Conservation (phyloP, 2,113 vertebrate species). For the Lynx canadensis region DNA sequence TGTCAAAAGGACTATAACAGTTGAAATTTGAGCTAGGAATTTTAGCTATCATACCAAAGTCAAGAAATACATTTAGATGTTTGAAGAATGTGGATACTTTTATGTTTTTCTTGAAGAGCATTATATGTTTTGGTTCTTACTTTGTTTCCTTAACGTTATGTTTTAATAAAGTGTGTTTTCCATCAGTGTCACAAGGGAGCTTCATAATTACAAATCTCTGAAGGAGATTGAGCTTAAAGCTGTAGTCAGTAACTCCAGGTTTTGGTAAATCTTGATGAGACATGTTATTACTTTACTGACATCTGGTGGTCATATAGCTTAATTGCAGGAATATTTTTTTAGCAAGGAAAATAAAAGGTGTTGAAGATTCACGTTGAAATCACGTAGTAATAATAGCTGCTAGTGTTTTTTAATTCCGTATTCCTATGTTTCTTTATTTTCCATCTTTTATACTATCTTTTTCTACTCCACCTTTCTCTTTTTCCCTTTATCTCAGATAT, state of each 20-base stretch:
- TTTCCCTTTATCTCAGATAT: background rate
- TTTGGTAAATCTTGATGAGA: background rate
- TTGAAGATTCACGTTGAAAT: background rate
- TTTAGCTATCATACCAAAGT: background rate
- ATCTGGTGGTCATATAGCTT: slow-evolving; percentile 43
- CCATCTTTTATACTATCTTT: background rate
- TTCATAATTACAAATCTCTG: background rate
- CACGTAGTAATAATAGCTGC: background rate
- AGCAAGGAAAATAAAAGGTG: background rate
- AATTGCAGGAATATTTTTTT: slow-evolving; percentile 53
- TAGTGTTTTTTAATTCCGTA: background rate
- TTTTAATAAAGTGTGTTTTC: background rate
- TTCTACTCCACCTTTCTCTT: background rate
- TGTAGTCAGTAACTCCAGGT: background rate
- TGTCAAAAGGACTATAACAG: background rate
- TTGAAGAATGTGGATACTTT: slow-evolving; percentile 2
- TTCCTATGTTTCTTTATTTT: background rate
- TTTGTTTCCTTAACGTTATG: background rate
- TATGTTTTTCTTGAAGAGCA: background rate
- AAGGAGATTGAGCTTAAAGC: background rate
- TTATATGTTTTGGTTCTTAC: background rate
- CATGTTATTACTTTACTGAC: slow-evolving; percentile 49
- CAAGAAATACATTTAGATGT: slow-evolving; percentile 29
- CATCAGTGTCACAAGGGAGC: background rate
- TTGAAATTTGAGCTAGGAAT: slow-evolving; percentile 3